Base-by-base conservation (phyloP, 2,113 vertebrate species). In the Corvus cornix region DNA sequence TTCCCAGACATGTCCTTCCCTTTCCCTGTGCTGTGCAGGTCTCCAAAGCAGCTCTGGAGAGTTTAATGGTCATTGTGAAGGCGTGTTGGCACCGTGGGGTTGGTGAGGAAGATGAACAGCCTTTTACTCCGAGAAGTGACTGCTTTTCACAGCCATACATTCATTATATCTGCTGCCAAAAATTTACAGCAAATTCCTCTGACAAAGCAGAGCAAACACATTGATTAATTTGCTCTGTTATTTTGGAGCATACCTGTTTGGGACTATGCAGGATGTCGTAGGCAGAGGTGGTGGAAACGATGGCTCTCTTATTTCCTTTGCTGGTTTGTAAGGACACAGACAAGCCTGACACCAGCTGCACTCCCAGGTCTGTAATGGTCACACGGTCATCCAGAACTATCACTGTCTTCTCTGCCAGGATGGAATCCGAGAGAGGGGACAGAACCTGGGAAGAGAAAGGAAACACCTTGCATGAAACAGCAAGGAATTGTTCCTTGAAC, bases 321-420 rank as follows among this genome's bases (percentile, higher is more conserved):
- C 98, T 99, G 28, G 95, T 93, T 59, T 98, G 98, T 64, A 99
- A 93, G 63, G 98, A 98, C 53, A 99, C 89, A 2, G 99, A 98
- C 84, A 99, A 70, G 68, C 99, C 99, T 0, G 98, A 97, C 35
- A 99, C 98, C 33, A 99, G 96, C 86, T 99, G 99, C 15, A 99
- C 98, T 1, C 99, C 98, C 39, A 99, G 97, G 63, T 99, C 99
- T 9, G 97, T 97, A 46, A 99, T 99, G 90, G 98, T 99, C 92
- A 99, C 99, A 23, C 99, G 98, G 93, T 99, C 99, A 58, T 99
- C 99, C 90, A 99, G 96, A 35, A 99, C 99, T 0, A 98, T 98
- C 88, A 99, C 98, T 0, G 99, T 99, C 97, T 99, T 99, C 97
- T 99, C 99, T 18, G 99, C 99, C 98, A 99, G 96, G 94, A 99